Evolutionary conservation across 2,888 invertebrate genomes (phyloP).

Genomic region (Glomeris marginata): DNA sequence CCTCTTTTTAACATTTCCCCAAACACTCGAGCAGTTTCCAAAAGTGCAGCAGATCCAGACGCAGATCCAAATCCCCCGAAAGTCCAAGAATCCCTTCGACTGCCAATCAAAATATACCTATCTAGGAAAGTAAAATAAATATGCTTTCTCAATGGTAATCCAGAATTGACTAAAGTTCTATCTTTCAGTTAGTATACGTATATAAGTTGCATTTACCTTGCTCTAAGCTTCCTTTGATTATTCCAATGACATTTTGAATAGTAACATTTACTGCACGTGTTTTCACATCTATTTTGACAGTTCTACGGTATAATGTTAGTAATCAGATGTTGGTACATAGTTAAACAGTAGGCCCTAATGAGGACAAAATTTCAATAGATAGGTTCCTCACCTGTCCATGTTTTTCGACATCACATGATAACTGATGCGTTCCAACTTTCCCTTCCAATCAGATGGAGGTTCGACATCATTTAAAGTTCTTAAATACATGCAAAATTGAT

Average conservation of each 20-base stretch:
- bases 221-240: slow-evolving; percentile 26
- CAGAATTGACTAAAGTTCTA: too few relatives aligned
- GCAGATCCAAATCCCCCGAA: slow-evolving; percentile 20
- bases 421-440: slow-evolving; percentile 15
- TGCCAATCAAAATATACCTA: slow-evolving; percentile 18
- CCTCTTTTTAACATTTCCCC: slow-evolving; percentile 16
- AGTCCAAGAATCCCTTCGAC: slow-evolving; percentile 20
- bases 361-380: slow-evolving; percentile 15
- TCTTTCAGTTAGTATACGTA: neutral
- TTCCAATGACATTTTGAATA: slow-evolving; percentile 26
- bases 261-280: slow-evolving; percentile 21
- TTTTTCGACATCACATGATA: slow-evolving; percentile 19
- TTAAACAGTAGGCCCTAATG: too few relatives aligned
- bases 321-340: too few relatives aligned
- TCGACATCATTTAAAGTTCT: neutral
- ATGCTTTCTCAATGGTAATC: neutral
- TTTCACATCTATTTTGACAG: slow-evolving; percentile 20
- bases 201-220: slow-evolving; percentile 21
- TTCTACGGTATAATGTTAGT: too few relatives aligned
- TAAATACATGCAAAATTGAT: too few relatives aligned
- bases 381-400: slow-evolving; percentile 17
- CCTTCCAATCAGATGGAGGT: slow-evolving; percentile 11
- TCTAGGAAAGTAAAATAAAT: neutral
- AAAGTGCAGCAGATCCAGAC: slow-evolving; percentile 19
- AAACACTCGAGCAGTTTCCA: slow-evolving; percentile 20